These are phyloP conservation scores for Cistogaster globosa DNA, from an alignment of 2,888 invertebrate genomes.

Conservation along the genomic window DNA sequence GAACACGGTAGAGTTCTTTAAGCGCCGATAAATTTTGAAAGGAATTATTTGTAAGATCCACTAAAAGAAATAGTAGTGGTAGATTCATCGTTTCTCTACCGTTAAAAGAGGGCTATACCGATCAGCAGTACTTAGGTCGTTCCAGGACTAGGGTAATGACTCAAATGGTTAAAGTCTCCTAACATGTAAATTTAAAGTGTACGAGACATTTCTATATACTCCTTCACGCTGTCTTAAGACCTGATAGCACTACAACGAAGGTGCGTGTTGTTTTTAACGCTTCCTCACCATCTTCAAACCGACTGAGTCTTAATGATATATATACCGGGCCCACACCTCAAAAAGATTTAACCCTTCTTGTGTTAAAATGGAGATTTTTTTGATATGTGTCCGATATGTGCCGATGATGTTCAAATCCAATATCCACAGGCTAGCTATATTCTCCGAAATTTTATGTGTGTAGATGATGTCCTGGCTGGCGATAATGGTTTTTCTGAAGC, in stretches of 20 bases:
- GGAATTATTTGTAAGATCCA: not conserved
- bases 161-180: not conserved
- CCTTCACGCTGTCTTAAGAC: not conserved
- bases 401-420: too few species aligned
- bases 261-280: too few species aligned
- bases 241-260: too few species aligned
- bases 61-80: conserved; percentile 26
- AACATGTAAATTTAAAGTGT: not conserved
- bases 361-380: conserved; percentile 4
- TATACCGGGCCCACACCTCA: not conserved
- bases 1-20: too few species aligned
- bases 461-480: too few species aligned
- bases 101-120: not conserved
- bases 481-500: too few species aligned
- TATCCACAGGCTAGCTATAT: too few species aligned
- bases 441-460: too few species aligned
- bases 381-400: not conserved
- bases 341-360: conserved; percentile 4
- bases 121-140: not conserved
- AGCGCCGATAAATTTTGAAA: conserved; percentile 38
- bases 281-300: not conserved
- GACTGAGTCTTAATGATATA: not conserved
- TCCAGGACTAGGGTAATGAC: too few species aligned
- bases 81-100: conserved; percentile 35
- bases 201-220: too few species aligned